Percentiles rank a stretch among this genome's conserved stretches.
phyloP scores from a whole-genome alignment of 2,888 invertebrate species.

The Meteorus cinctellus region DNA sequence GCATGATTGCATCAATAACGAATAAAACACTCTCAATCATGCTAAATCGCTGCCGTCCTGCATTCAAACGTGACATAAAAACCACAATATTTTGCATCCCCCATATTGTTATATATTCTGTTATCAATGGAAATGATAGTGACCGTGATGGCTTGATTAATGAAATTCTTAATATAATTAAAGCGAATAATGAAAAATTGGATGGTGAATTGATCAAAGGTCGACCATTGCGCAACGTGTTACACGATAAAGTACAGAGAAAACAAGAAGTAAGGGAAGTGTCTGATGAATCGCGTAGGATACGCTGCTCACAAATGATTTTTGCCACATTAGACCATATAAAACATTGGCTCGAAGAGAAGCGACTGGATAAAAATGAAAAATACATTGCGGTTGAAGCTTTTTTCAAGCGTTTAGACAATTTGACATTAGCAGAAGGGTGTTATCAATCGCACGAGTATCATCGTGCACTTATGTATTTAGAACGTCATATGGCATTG shows the following conservation, averaged over 20 bases:
- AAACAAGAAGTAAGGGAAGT: conserved; percentile 54
- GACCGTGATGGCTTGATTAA: conserved; percentile 74
- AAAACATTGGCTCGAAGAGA: conserved; percentile 80
- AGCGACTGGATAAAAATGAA: conserved; percentile 56
- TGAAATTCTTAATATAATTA: conserved; percentile 77
- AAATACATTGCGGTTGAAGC: conserved; percentile 59
- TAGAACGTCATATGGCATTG: conserved; percentile 81
- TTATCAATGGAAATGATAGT: conserved; percentile 70
- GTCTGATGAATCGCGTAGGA: conserved; percentile 69
- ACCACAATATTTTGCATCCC: conserved; percentile 85
- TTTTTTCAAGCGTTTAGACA: conserved; percentile 76
- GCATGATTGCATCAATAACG: conserved; percentile 79
- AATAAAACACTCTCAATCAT: conserved; percentile 78
- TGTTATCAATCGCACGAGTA: conserved; percentile 85
- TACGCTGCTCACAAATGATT: conserved; percentile 73
- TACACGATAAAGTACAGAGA: neutral
- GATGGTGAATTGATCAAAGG: conserved; percentile 63
- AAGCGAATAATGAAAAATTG: conserved; percentile 58
- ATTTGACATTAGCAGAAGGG: conserved; percentile 81
- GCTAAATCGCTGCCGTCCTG: conserved; percentile 82
- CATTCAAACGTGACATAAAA: conserved; percentile 83
- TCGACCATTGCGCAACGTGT: conserved; percentile 59
- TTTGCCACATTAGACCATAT: conserved; percentile 85
- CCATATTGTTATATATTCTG: conserved; percentile 77
- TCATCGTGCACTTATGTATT: conserved; percentile 83